These are phyloP conservation scores for Aphelenchoides fujianensis DNA, from an alignment of 1,140 invertebrate genomes.

Conservation along the genomic window DNA sequence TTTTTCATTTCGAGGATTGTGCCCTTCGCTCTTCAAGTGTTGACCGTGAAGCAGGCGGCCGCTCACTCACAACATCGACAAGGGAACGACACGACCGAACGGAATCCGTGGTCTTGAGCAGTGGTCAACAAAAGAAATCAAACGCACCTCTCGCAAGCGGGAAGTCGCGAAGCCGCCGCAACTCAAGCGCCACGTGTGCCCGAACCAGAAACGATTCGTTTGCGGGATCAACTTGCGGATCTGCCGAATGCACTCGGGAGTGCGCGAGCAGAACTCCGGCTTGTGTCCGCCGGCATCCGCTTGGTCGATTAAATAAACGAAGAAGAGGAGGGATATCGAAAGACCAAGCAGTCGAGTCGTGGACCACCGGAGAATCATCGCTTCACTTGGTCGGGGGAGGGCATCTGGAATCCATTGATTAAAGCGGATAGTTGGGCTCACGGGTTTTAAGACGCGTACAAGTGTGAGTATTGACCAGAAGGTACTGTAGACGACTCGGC, in stretches of 20 bases:
- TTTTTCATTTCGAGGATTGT: too few species aligned
- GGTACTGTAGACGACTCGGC: too few species aligned
- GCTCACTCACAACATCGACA: neutral
- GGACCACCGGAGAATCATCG: too few species aligned
- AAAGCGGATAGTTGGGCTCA: too few species aligned
- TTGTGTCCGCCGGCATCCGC: neutral
- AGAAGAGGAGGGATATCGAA: neutral
- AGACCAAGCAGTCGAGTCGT: too few species aligned
- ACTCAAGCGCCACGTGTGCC: conserved; percentile 43
- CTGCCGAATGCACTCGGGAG: conserved; percentile 40
- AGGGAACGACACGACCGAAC: neutral
- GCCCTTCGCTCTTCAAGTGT: neutral
- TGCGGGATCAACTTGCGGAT: conserved; percentile 38
- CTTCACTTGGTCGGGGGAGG: too few species aligned
- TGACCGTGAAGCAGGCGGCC: neutral
- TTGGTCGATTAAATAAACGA: neutral
- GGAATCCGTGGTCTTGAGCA: neutral
- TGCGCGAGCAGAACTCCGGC: conserved; percentile 35
- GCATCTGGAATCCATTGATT: too few species aligned
- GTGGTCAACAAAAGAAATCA: neutral
- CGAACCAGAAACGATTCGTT: conserved; percentile 51
- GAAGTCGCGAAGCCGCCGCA: conserved; percentile 27
- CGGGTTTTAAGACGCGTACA: too few species aligned
- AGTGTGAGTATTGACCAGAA: too few species aligned
- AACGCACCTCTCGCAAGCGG: conserved; percentile 18